phyloP scores from a whole-genome alignment of 2,888 invertebrate species.

The Tipula unca region DNA sequence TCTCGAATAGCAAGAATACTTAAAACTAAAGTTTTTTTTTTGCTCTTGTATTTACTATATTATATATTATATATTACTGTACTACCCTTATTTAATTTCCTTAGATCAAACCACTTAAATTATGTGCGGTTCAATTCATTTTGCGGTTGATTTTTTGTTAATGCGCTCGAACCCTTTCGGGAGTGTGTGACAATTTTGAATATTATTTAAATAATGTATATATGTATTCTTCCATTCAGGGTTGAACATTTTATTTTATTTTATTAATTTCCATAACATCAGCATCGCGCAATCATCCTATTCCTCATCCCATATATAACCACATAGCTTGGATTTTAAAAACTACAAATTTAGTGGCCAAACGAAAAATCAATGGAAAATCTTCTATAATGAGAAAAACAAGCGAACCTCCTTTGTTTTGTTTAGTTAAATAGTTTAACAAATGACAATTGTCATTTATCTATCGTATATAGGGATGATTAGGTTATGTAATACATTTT shows the following conservation, averaged over 20 bases:
- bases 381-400: not conserved
- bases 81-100: conserved; percentile 19
- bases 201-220: too few relatives aligned
- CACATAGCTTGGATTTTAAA: not conserved
- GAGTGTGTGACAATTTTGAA: not conserved
- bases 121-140: conserved; percentile 16
- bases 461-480: not conserved
- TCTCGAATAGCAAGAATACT: not conserved
- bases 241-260: too few relatives aligned
- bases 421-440: not conserved
- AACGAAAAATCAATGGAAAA: not conserved
- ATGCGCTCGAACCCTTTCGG: not conserved
- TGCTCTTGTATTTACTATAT: not conserved
- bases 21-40: not conserved
- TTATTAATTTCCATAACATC: too few relatives aligned
- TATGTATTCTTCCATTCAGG: not conserved
- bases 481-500: not conserved
- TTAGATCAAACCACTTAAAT: conserved; percentile 19
- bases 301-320: not conserved
- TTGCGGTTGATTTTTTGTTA: not conserved
- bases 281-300: not conserved
- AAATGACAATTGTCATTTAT: conserved; percentile 17
- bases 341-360: not conserved
- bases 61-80: not conserved
- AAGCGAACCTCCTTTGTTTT: not conserved